Base-by-base conservation (phyloP, 2,888 invertebrate species). In the Cetonia aurata region DNA sequence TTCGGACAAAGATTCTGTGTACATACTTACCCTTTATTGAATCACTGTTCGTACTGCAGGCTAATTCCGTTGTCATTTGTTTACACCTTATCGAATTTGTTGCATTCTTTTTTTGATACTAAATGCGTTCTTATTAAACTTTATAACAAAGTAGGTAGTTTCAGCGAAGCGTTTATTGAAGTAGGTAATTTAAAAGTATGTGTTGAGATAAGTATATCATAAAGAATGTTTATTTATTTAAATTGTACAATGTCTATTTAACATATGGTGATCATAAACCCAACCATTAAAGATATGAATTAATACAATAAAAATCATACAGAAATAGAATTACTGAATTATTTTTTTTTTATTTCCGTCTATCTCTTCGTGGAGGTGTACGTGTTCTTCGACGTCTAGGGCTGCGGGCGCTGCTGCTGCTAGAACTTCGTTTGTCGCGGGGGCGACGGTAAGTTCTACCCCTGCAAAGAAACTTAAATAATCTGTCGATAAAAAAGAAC, bases 291-390 rank as follows among this genome's bases (percentile, higher is more conserved):
- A 65, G 41, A 65, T 37, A 65, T 65, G 62, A 65, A 52, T 65
- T 65, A 65, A 50, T 37, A 37, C 37, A 37, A 37, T 37, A 37
- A 37, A 37, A 8, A 10, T 37, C 8, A 37, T 37, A 8, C 37
- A 37, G 4, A 37, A 37, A 8, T 8, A 37, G 4, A 37, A 37
- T 37, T 37, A 37, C 37, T 37, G 8, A 37, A 37, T 9, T 10
- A 37, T 37, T 37, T 33, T 33, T 33, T 33, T 33, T 37, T 72
- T 69, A 72, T 69, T 70, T 60, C 57, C 53, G 71, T 48, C 67
- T 72, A 69, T 72, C 74, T 50, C 74, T 75, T 46, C 72, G 73
- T 9, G 74, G 74, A 1, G 77, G 76, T 4, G 75, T 74, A 37
- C 70, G 69, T 42, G 60, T 69, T 33, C 48, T 48, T 59, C 72